These are phyloP conservation scores for Eudyptes chrysolophus DNA, from an alignment of 2,113 vertebrate genomes.

Conservation along the genomic window DNA sequence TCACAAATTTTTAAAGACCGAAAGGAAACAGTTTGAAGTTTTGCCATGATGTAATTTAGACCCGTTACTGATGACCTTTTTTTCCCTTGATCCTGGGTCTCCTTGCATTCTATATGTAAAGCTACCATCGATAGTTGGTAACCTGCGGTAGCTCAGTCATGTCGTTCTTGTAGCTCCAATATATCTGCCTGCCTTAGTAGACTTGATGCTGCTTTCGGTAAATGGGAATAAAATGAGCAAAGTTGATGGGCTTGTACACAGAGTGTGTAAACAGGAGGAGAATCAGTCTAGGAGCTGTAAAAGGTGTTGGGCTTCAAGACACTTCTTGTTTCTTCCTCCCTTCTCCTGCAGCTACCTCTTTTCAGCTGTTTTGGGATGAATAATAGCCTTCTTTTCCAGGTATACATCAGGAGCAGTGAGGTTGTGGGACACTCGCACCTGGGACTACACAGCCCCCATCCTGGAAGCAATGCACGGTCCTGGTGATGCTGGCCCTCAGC, in stretches of 20 bases:
- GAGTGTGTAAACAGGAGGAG: neutral
- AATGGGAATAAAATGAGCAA: neutral
- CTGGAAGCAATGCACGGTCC: slow-evolving; percentile 75
- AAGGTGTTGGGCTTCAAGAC: neutral
- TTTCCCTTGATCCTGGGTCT: neutral
- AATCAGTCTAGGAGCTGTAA: neutral
- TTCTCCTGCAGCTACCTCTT: neutral
- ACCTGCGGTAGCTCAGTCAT: neutral
- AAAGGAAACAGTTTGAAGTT: neutral
- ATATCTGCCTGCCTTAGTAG: neutral
- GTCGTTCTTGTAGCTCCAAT: neutral
- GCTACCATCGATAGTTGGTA: neutral
- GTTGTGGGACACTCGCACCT: slow-evolving; percentile 93
- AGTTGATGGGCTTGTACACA: neutral
- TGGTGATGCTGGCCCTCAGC: slow-evolving; percentile 73
- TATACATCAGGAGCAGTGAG: slow-evolving; percentile 93
- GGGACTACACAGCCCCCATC: slow-evolving; percentile 85
- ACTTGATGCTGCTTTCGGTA: rapidly evolving
- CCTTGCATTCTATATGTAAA: neutral
- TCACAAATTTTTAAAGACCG: neutral
- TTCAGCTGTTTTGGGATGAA: neutral
- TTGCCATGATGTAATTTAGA: neutral
- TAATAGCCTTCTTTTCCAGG: slow-evolving; percentile 72
- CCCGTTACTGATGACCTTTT: neutral
- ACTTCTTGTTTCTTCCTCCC: neutral